Evolutionary conservation across 2,113 vertebrate genomes (phyloP).

Genomic region (Sylvia atricapilla): DNA sequence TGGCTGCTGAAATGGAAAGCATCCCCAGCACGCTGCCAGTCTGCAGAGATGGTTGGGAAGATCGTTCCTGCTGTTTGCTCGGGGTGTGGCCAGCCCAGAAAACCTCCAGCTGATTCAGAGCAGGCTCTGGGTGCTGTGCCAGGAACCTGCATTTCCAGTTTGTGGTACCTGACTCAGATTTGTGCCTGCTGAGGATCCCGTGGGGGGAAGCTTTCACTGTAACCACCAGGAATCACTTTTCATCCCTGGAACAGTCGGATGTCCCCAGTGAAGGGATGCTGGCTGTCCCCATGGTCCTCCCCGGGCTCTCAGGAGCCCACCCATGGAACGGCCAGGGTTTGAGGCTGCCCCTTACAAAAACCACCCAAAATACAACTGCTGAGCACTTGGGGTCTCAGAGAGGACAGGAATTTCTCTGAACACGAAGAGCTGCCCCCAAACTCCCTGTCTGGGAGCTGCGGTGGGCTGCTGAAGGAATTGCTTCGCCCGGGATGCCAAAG

Average conservation of each 20-base stretch:
- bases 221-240: not conserved
- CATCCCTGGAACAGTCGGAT: accelerated
- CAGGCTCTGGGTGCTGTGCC: not conserved
- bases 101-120: conserved; percentile 28
- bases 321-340: not conserved
- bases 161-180: not conserved
- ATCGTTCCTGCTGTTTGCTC: not conserved
- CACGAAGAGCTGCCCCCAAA: accelerated
- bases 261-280: not conserved
- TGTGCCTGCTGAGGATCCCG: not conserved
- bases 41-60: not conserved
- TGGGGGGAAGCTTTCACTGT: not conserved
- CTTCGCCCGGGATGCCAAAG: not conserved
- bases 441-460: not conserved
- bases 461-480: not conserved
- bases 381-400: not conserved
- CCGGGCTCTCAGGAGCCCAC: accelerated
- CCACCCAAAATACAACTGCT: not conserved
- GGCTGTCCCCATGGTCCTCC: not conserved
- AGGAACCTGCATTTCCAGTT: conserved; percentile 67
- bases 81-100: conserved; percentile 6
- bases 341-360: not conserved
- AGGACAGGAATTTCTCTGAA: not conserved
- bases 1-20: conserved; percentile 1
- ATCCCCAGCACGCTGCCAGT: not conserved